These are phyloP conservation scores for Reticulitermes lucifugus DNA, from an alignment of 2,888 invertebrate species.

Conservation along the genomic window DNA sequence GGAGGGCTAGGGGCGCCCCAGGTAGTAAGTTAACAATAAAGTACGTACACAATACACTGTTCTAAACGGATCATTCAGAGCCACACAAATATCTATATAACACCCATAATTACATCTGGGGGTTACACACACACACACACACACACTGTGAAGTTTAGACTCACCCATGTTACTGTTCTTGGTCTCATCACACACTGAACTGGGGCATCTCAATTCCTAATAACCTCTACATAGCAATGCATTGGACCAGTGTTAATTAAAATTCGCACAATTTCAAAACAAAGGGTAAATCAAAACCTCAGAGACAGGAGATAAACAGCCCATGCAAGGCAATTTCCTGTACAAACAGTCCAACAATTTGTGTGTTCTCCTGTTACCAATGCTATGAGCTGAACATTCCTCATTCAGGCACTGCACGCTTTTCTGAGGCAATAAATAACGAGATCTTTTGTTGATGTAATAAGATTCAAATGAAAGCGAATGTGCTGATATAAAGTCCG, in stretches of 20 bases:
- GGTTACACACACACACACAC: conserved; percentile 11
- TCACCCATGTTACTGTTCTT: conserved; percentile 23
- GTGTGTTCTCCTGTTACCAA: conserved; percentile 2
- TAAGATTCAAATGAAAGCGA: conserved; percentile 13
- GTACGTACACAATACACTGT: conserved; percentile 33
- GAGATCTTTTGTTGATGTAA: conserved; percentile 44
- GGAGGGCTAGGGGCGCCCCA: conserved; percentile 11
- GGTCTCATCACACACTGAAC: conserved; percentile 25
- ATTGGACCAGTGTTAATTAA: conserved; percentile 26
- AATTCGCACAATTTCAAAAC: conserved; percentile 37
- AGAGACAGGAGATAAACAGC: conserved; percentile 3
- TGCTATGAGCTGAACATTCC: neutral
- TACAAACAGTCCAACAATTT: conserved; percentile 10
- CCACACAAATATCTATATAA: conserved; percentile 28
- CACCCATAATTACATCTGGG: conserved; percentile 36
- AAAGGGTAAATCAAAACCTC: conserved; percentile 16
- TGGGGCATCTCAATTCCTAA: conserved; percentile 28
- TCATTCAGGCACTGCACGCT: conserved; percentile 45
- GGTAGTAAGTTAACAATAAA: conserved; percentile 28
- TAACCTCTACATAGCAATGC: conserved; percentile 22
- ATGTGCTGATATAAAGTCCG: conserved; percentile 5
- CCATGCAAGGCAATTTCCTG: neutral
- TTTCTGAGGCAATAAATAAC: conserved; percentile 45
- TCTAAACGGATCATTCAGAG: conserved; percentile 27
- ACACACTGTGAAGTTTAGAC: conserved; percentile 20